A percentile compares a stretch with the other conserved stretches of the same genome.
Evolutionary conservation across 1,140 invertebrate species (phyloP).

Genomic region (Oedothorax gibbosus): DNA sequence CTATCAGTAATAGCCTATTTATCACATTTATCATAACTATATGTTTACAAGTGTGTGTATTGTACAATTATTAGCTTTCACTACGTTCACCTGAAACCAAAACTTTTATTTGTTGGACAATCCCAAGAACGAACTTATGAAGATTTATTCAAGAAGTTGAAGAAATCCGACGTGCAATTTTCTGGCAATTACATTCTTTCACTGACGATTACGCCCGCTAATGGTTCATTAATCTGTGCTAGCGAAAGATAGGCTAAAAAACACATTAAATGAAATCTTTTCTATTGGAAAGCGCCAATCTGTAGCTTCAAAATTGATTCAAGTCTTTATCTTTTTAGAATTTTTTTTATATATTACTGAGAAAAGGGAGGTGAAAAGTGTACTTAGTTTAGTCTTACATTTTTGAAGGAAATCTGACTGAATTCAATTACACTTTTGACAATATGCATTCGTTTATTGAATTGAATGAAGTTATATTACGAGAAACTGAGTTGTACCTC

Average conservation of each 20-base stretch:
- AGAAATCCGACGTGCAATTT: conserved; percentile 38
- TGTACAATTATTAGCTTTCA: too few relatives aligned
- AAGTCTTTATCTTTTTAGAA: conserved; percentile 1
- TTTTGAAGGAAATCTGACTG: too few relatives aligned
- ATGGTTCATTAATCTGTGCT: conserved; percentile 33
- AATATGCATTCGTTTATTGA: too few relatives aligned
- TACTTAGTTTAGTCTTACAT: too few relatives aligned
- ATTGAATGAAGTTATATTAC: too few relatives aligned
- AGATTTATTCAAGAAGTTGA: conserved; percentile 21
- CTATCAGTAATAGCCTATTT: too few relatives aligned
- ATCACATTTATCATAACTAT: too few relatives aligned
- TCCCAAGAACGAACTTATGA: conserved; percentile 10
- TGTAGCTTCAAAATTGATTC: conserved; percentile 19
- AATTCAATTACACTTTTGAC: too few relatives aligned
- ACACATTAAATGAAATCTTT: conserved; percentile 9
- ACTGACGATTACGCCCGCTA: conserved; percentile 17
- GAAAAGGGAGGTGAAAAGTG: too few relatives aligned
- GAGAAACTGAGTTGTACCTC: too few relatives aligned
- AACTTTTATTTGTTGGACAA: conserved; percentile 4
- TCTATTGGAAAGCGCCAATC: not conserved
- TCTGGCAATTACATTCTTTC: conserved; percentile 32
- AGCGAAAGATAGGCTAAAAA: conserved; percentile 2
- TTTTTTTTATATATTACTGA: conserved; percentile 10
- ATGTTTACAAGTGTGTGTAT: too few relatives aligned
- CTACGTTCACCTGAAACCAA: too few relatives aligned